These are phyloP conservation scores for Macropis europaea DNA, from an alignment of 2,888 invertebrate genomes.

Conservation along the genomic window DNA sequence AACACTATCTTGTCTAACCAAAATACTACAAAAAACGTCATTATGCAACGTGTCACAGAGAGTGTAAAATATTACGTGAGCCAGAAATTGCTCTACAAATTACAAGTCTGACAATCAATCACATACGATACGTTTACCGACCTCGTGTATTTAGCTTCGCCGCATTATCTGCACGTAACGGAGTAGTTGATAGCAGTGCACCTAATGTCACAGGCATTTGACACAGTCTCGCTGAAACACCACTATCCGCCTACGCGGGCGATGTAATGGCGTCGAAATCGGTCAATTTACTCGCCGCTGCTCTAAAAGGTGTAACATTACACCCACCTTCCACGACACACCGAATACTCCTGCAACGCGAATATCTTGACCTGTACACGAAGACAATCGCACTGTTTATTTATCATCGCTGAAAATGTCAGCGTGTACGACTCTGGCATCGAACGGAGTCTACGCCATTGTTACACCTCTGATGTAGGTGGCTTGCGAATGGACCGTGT, in stretches of 20 bases:
- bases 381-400: background rate
- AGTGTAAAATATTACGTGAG: too few species aligned
- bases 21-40: too few species aligned
- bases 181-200: constrained; percentile 33
- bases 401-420: background rate
- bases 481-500: constrained; percentile 20
- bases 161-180: constrained; percentile 33
- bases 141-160: constrained; percentile 10
- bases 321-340: background rate
- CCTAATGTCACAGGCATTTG: constrained; percentile 48
- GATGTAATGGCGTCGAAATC: constrained; percentile 26
- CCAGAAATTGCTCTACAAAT: background rate
- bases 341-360: background rate
- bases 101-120: constrained; percentile 3
- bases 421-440: background rate
- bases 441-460: constrained; percentile 17
- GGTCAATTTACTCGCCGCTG: background rate
- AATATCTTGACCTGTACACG: background rate
- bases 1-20: too few species aligned
- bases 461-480: constrained; percentile 18
- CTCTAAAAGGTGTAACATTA: constrained; percentile 1
- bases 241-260: constrained; percentile 18
- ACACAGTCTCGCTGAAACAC: constrained; percentile 12
- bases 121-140: background rate
- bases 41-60: too few species aligned